Evolutionary conservation across 23 tunicate species (phyloP).

Genomic region (Corella eumyota): DNA sequence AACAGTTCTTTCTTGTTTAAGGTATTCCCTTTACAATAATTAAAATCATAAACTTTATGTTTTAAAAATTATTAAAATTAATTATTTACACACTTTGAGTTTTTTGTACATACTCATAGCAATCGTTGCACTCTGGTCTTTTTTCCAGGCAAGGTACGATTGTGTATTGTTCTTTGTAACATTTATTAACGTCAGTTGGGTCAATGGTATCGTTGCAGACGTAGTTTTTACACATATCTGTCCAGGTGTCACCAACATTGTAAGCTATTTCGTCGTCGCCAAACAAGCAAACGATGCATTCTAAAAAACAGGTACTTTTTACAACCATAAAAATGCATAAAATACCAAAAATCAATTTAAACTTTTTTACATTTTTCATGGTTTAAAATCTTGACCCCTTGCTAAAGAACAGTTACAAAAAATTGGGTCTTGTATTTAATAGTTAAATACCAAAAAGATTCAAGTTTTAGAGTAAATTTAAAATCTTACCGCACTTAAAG

Average conservation of each 20-base stretch:
- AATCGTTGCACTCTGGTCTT: conserved; percentile 17
- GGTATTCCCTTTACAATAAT: conserved; percentile 10
- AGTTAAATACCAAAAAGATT: too few relatives aligned
- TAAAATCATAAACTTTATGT: not conserved
- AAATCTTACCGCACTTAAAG: not conserved
- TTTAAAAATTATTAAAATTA: too few relatives aligned
- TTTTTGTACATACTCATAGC: conserved; percentile 26
- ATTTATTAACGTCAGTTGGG: conserved; percentile 13
- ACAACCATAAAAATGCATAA: not conserved
- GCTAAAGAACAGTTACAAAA: too few relatives aligned
- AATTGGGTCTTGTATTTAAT: too few relatives aligned
- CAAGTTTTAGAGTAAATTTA: not conserved
- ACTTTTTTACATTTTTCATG: too few relatives aligned
- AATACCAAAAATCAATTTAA: not conserved
- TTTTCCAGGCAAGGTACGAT: conserved; percentile 30
- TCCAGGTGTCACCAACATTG: conserved; percentile 34
- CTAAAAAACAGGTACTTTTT: not conserved
- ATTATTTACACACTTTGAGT: too few relatives aligned
- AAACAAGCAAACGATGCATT: conserved; percentile 25
- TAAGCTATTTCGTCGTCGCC: conserved; percentile 19
- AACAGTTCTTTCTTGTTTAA: conserved; percentile 10
- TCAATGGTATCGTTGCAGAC: conserved; percentile 22
- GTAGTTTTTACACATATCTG: conserved; percentile 38
- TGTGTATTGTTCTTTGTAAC: conserved; percentile 2
- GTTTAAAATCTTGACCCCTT: too few relatives aligned